phyloP scores from a whole-genome alignment of 2,113 vertebrate species.

The Cyrtonyx montezumae region DNA sequence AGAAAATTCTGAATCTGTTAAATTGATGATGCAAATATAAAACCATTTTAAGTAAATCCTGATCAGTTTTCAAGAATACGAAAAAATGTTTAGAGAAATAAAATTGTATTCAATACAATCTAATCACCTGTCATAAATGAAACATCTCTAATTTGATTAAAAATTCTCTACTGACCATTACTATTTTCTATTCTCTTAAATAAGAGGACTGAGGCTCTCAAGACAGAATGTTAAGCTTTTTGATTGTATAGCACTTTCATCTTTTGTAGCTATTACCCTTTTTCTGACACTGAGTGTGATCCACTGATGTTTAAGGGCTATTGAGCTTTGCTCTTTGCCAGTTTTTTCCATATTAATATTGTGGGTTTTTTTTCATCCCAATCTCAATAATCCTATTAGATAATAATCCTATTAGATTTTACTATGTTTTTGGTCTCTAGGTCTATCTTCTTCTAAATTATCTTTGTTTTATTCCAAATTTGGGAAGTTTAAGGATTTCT shows the following conservation, averaged over 20 bases:
- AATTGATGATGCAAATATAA: neutral
- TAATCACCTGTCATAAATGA: neutral
- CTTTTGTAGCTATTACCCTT: neutral
- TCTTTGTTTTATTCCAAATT: neutral
- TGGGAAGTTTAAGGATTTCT: neutral
- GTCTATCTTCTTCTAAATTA: neutral
- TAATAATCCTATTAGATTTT: neutral
- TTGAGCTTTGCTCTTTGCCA: neutral
- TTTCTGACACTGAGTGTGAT: neutral
- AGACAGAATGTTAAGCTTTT: neutral
- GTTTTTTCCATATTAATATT: neutral
- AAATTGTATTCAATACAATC: neutral
- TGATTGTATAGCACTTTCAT: neutral
- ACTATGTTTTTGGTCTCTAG: neutral
- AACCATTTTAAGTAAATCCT: neutral
- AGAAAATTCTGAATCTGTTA: neutral
- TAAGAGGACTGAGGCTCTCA: neutral
- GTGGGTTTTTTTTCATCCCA: neutral
- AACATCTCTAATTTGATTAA: neutral
- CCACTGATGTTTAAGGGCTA: neutral
- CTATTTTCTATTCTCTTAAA: neutral
- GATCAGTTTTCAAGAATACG: neutral
- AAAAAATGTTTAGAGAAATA: slow-evolving; percentile 16
- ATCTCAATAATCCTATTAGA: neutral
- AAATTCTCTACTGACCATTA: neutral